A percentile compares a stretch with the other conserved stretches of the same genome.
Conservation (phyloP, 1,140 invertebrate species). For the Prorops nasuta region DNA sequence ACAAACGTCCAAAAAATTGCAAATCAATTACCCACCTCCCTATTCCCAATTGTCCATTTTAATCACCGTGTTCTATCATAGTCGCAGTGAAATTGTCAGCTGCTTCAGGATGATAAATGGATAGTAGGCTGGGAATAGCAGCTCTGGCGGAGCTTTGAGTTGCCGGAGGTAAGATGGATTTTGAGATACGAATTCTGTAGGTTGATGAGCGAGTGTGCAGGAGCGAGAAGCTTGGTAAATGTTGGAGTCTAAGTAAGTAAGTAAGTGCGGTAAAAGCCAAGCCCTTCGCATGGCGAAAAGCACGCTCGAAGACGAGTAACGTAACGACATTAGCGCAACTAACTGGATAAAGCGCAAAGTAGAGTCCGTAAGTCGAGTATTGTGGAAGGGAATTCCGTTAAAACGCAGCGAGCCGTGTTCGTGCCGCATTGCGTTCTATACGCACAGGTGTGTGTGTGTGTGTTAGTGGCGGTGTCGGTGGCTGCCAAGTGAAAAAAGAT, state of each 20-base stretch:
- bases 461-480: too few relatives aligned
- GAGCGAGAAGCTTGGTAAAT: background rate
- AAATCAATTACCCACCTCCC: too few relatives aligned
- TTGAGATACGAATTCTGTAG: too few relatives aligned
- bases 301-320: slow-evolving; percentile 28
- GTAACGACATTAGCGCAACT: slow-evolving; percentile 33
- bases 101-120: too few relatives aligned
- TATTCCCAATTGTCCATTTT: too few relatives aligned
- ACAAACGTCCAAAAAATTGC: too few relatives aligned
- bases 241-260: background rate
- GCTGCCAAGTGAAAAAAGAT: slow-evolving; percentile 28
- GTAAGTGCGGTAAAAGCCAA: background rate
- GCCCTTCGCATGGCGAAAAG: slow-evolving; percentile 6
- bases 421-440: background rate
- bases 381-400: slow-evolving; percentile 31
- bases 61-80: too few relatives aligned
- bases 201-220: background rate
- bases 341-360: slow-evolving; percentile 38
- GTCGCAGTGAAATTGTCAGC: too few relatives aligned
- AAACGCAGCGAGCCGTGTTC: slow-evolving; percentile 11
- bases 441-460: background rate
- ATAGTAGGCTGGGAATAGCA: too few relatives aligned
- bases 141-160: too few relatives aligned
- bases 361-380: slow-evolving; percentile 26
- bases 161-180: too few relatives aligned